Percentiles rank a stretch among this genome's conserved stretches.
These are phyloP conservation scores for Antheraea yamamai DNA, from an alignment of 2,888 invertebrate species.

Conservation along the genomic window DNA sequence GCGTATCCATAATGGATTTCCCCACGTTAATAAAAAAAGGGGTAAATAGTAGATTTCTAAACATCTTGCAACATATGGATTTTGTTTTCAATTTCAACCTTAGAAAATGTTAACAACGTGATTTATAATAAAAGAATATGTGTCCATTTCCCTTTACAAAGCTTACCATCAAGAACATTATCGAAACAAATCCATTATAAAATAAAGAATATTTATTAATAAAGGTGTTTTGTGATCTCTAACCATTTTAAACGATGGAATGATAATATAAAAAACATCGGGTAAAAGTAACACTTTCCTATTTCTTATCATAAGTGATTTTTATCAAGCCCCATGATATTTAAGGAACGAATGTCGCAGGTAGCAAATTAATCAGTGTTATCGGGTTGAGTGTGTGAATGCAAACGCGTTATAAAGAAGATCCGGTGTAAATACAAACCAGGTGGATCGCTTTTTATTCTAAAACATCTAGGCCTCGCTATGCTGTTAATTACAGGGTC, in stretches of 20 bases:
- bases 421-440: conserved; percentile 59
- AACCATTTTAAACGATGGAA: neutral
- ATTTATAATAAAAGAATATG: too few species aligned
- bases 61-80: too few species aligned
- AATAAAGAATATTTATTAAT: too few species aligned
- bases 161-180: too few species aligned
- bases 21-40: too few species aligned
- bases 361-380: conserved; percentile 17
- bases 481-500: conserved; percentile 66
- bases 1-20: too few species aligned
- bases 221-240: neutral
- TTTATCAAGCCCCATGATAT: neutral
- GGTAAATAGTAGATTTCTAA: too few species aligned
- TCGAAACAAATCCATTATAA: too few species aligned
- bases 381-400: conserved; percentile 34
- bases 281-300: neutral
- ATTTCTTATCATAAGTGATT: neutral
- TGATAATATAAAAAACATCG: neutral
- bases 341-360: conserved; percentile 1
- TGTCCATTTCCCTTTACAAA: too few species aligned
- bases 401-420: conserved; percentile 41
- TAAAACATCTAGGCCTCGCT: conserved; percentile 64
- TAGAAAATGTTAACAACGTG: too few species aligned
- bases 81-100: too few species aligned
- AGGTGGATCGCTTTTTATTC: conserved; percentile 69